phyloP scores from a whole-genome alignment of 2,797 vertebrate species.

The Rhodeus uyekii region DNA sequence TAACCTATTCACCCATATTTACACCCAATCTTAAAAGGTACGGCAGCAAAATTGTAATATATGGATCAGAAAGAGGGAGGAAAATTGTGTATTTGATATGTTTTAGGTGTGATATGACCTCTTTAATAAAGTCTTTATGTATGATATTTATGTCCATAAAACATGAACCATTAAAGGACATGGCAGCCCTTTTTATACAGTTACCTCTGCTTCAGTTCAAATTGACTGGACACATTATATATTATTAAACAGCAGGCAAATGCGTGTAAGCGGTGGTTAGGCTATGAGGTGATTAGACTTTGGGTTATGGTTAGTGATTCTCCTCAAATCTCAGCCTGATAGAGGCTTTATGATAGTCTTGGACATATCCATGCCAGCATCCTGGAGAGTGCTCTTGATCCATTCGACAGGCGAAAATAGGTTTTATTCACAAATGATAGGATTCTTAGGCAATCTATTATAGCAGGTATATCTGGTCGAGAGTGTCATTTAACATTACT shows the following conservation, averaged over 20 bases:
- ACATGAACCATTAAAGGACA: neutral
- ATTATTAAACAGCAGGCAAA: neutral
- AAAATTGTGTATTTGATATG: neutral
- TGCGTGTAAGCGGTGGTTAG: neutral
- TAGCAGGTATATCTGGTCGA: neutral
- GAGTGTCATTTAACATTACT: neutral
- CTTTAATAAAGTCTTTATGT: slow-evolving; percentile 21
- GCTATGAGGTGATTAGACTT: neutral
- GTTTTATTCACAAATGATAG: slow-evolving; percentile 23
- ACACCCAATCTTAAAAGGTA: neutral
- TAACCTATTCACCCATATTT: neutral
- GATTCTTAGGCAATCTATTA: neutral
- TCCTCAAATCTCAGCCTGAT: neutral
- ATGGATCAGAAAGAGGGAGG: neutral
- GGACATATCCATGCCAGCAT: neutral
- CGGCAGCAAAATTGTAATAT: neutral
- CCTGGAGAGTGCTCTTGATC: slow-evolving; percentile 7
- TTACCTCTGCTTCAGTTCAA: neutral
- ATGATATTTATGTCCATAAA: slow-evolving; percentile 9
- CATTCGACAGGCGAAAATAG: slow-evolving; percentile 22
- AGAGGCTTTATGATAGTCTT: neutral
- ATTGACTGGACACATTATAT: neutral
- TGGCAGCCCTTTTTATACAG: neutral
- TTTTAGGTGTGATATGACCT: neutral
- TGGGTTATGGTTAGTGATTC: neutral